Evolutionary conservation across 2,888 invertebrate genomes (phyloP), one percentile per base, ranked within the genome.

Genomic region (Tigriopus californicus): DNA sequence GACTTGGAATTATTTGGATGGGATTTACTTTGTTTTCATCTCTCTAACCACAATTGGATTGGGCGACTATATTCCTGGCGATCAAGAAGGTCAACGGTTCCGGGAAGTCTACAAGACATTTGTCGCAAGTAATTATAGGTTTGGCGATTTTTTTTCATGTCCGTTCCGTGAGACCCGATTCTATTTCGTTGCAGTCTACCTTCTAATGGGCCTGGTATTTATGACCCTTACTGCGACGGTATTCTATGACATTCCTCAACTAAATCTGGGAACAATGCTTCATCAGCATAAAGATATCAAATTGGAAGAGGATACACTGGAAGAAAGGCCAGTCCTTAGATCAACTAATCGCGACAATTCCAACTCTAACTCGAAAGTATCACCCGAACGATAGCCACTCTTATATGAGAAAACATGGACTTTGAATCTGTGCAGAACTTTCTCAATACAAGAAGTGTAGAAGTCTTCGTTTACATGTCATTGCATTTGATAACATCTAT

Each of bases 11-110:
- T 33, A 49, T 48, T 41, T 58, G 40, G 58, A 58, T 49, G 44
- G 25, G 11, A 20, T 58, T 6, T 58, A 58, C 41, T 58, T 49
- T 24, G 48, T 49, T 33, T 58, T 58, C 33, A 58, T 58, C n/a
- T 58, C 58, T 5, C 33, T 58, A 8, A 58, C 58, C 24, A 58
- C 58, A 13, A 58, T 58, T 22, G 58, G 58, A 1, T 25, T 58
- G 13, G 58, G 58, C 1, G 58, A 58, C 49, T 58, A 49, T 15
- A 49, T 58, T 22, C 58, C 58, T 33, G 58, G 58, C 5, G 48
- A 58, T 41, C 11, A 25, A 5, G 58, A 22, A 22, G 44, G 41
- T 1, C 24, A 24, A 5, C n/a, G 4, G 2, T 25, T 44, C 13
- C 5, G 15, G 3, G 54, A 40, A 15, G 2, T 33, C 18, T 54